A percentile compares a stretch with the other conserved stretches of the same genome.
phyloP scores from a whole-genome alignment of 2,888 invertebrate species.

The Fragum sueziense region DNA sequence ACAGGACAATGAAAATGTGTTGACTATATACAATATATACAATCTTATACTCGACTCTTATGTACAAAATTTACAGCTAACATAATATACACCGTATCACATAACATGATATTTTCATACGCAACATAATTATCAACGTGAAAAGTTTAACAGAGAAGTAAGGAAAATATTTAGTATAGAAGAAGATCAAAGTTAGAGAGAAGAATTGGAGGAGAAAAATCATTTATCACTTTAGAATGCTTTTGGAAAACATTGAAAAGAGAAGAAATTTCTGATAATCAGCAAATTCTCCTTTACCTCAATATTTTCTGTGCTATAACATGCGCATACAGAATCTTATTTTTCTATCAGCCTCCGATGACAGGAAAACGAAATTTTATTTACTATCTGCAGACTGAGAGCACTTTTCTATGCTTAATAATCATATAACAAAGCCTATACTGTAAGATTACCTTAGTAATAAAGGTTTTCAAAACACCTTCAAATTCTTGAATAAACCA shows the following conservation, averaged over 20 bases:
- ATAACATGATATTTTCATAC: conserved; percentile 15
- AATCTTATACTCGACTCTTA: conserved; percentile 19
- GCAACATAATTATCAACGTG: neutral
- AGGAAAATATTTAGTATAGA: neutral
- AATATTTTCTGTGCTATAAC: no score
- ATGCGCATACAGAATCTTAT: no score
- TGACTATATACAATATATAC: conserved; percentile 24
- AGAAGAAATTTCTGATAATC: no score
- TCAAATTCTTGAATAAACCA: no score
- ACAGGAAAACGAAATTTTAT: neutral
- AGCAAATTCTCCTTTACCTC: no score
- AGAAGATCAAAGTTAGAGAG: neutral
- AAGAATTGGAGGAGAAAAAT: neutral
- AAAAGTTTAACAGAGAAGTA: neutral
- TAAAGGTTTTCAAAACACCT: no score
- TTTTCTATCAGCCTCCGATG: neutral
- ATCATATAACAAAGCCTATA: neutral
- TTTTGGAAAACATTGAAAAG: neutral
- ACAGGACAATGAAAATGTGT: conserved; percentile 39
- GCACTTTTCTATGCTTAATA: conserved; percentile 18
- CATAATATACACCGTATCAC: conserved; percentile 8
- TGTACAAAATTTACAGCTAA: conserved; percentile 25
- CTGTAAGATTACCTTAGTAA: neutral
- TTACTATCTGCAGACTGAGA: conserved; percentile 23
- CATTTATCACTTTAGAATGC: neutral